Base-by-base conservation (phyloP, 1,140 invertebrate species). In the Paralvinella palmiformis region DNA sequence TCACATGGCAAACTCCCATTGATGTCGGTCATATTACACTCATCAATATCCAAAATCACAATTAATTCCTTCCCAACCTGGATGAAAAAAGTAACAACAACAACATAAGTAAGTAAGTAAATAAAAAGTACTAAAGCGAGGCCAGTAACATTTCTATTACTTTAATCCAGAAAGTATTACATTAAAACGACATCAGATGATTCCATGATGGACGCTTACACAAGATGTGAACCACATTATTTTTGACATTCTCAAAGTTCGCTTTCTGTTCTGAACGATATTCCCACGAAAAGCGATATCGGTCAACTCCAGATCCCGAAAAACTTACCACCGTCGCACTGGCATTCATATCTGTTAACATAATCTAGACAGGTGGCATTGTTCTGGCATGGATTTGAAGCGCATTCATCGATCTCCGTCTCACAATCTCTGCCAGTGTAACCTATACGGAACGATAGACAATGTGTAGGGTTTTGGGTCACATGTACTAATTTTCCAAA, bases 21-120 rank as follows among this genome's bases (percentile, higher is more conserved):
- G 20, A 59, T n/a, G n/a, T n/a, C 35, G 13, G 52, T 62, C 15
- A 33, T 41, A 31, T 36, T 31, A 62, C 71, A 72, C 53, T 72
- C 71, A 66, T 72, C 55, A 29, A 73, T 71, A 56, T 72, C 69
- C 57, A 55, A n/a, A 27, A 15, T 65, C 69, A 68, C 72, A 73
- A 22, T 61, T 48, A 20, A 66, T 56, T 6, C 71, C 71, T 3
- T 48, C 59, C 59, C 59, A 72, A 15, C 65, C 69, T 22, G 45
- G 13, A 52, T 62, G 20, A 0, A 24, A 53, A 20, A 20, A 27
- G 33, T 44, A 0, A 1, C 10, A 32, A n/a, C n/a, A n/a, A n/a
- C n/a, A n/a, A n/a, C n/a, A n/a, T n/a, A n/a, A n/a, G n/a, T n/a
- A n/a, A n/a, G n/a, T n/a, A n/a, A n/a, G n/a, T n/a, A n/a, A n/a